Percentiles rank a stretch among this genome's conserved stretches.
phyloP scores from a whole-genome alignment of 2,797 vertebrate species.

The Thaleichthys pacificus region DNA sequence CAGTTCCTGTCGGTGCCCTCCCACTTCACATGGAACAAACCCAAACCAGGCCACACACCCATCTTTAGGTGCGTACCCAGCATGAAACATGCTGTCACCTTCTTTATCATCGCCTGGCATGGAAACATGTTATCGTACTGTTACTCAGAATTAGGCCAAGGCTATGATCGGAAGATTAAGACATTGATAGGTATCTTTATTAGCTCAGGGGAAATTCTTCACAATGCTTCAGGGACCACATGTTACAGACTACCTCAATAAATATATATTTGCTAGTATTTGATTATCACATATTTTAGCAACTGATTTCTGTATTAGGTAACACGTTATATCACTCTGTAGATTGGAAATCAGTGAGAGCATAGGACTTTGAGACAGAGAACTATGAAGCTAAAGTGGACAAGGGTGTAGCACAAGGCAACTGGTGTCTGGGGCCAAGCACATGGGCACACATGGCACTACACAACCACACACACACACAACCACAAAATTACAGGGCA shows the following conservation, averaged over 20 bases:
- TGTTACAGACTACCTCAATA: conserved; percentile 36
- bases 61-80: conserved; percentile 92
- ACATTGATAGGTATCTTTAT: conserved; percentile 30
- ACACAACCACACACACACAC: not conserved
- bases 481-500: conserved; percentile 29
- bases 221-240: conserved; percentile 44
- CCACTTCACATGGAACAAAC: conserved; percentile 98
- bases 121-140: not conserved
- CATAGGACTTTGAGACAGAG: conserved; percentile 40
- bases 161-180: conserved; percentile 8
- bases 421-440: conserved; percentile 19
- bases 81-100: not conserved
- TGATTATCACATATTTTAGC: conserved; percentile 3
- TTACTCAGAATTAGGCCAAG: conserved; percentile 26
- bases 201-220: conserved; percentile 19
- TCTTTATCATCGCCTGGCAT: not conserved
- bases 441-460: not conserved
- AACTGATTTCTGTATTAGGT: conserved; percentile 16
- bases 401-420: conserved; percentile 11
- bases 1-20: conserved; percentile 98
- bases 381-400: conserved; percentile 27
- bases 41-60: conserved; percentile 95
- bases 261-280: conserved; percentile 5
- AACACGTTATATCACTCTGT: not conserved
- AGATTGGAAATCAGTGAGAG: conserved; percentile 22